Evolutionary conservation across 1,140 invertebrate genomes (phyloP), one percentile per base, ranked within the genome.

Genomic region (Drosophila chauvacae): DNA sequence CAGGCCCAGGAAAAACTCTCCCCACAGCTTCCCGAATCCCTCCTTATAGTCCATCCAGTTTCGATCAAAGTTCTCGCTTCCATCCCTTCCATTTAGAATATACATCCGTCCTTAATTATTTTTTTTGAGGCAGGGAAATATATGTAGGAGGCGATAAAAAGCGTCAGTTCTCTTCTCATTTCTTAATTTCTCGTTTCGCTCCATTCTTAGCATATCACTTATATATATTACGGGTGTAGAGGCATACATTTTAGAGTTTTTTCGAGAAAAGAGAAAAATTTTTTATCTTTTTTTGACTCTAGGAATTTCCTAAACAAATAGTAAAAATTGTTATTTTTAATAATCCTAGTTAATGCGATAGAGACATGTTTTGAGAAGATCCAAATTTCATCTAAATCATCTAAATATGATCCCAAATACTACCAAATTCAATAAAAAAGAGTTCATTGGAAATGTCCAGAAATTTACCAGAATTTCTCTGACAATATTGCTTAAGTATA

Each of bases 1-100:
- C 26, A 69, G 48, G 0, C 58, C 65, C 5, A 69, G 9, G 13
- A 69, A 63, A 11, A 37, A 53, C 14, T 63, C 23, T n/a, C 5
- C 7, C 1, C 6, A 51, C 4, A 35, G 0, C 4, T 20, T 35
- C 0, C 59, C 59, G 23, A 69, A 53, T 30, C 59, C 65, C 33
- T 18, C 35, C n/a, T 30, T 37, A 6, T 45, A 69, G 2, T 42
- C 11, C 4, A 4, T 4, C 58, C 58, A 69, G 11, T 28, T 44
- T 7, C n/a, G 20, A 18, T 44, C 4, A 41, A 53, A 69, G 18
- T 33, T 18, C 16, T 20, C 20, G 18, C 28, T 14, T 10, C 39
- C 47, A 7, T 51, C 39, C 3, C 2, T 28, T 0, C 58, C 42
- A 5, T 18, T 41, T 20, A 44, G 30, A 11, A 64, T 39, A 10